These are phyloP conservation scores for Eclectus roratus DNA, from an alignment of 2,113 vertebrate species.

Conservation along the genomic window DNA sequence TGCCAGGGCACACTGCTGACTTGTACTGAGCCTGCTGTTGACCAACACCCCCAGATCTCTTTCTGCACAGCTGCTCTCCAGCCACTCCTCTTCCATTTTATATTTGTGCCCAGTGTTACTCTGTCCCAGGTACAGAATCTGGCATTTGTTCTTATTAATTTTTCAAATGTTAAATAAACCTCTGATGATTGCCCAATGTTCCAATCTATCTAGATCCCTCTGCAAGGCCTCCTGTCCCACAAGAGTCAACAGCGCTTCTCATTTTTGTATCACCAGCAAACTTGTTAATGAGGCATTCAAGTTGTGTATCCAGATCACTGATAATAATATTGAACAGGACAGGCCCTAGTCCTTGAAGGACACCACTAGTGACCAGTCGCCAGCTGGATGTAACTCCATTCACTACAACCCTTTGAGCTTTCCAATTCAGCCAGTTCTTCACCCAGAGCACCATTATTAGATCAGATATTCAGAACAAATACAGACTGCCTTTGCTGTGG, in stretches of 20 bases:
- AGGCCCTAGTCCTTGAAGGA: not conserved
- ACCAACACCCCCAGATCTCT: not conserved
- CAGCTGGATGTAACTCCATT: not conserved
- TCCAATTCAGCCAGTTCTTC: not conserved
- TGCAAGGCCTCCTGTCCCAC: not conserved
- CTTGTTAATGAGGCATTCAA: not conserved
- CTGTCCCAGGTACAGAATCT: not conserved
- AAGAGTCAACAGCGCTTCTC: not conserved
- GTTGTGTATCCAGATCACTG: not conserved
- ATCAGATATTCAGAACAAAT: not conserved
- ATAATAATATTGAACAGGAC: not conserved
- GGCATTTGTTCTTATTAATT: not conserved
- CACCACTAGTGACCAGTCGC: rapidly evolving
- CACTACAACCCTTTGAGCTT: not conserved
- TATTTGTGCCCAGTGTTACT: not conserved
- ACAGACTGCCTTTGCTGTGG: not conserved
- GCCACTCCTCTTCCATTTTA: not conserved
- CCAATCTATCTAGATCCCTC: not conserved
- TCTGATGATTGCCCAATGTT: not conserved
- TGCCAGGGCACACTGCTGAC: not conserved
- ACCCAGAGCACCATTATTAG: not conserved
- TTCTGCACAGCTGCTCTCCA: not conserved
- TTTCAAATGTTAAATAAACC: not conserved
- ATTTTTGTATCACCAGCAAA: not conserved
- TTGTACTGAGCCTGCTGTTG: not conserved